Percentiles rank a stretch among this genome's conserved stretches.
Evolutionary conservation across 2,797 vertebrate genomes (phyloP).

Genomic region (Syncerus caffer): DNA sequence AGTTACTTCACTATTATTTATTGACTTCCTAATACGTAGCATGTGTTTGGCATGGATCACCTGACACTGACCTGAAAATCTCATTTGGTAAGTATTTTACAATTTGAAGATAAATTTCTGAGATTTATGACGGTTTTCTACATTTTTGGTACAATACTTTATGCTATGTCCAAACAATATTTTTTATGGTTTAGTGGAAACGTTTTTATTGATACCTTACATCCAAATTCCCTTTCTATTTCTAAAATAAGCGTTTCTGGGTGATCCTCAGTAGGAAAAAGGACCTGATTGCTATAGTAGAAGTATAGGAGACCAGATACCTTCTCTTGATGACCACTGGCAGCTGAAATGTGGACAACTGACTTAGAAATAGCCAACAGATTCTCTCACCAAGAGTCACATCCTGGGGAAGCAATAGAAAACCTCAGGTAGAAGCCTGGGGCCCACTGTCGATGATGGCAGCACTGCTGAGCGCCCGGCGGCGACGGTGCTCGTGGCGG

Average conservation of each 20-base stretch:
- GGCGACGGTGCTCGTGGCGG: fast-evolving
- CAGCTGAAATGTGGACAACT: background rate
- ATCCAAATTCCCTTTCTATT: background rate
- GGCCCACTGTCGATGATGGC: background rate
- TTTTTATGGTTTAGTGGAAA: background rate
- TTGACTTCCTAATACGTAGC: background rate
- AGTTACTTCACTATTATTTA: background rate
- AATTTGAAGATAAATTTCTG: background rate
- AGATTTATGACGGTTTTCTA: background rate
- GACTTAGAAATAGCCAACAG: background rate
- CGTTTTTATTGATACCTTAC: background rate
- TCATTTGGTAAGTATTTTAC: background rate
- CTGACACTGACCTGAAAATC: background rate
- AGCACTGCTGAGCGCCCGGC: background rate
- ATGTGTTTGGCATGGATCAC: background rate
- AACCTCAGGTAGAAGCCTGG: background rate
- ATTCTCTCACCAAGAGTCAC: background rate
- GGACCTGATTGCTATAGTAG: background rate
- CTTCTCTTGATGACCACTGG: background rate
- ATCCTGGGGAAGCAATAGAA: background rate
- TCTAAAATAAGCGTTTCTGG: background rate
- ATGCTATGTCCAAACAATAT: background rate
- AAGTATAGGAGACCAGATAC: background rate
- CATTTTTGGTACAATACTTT: background rate
- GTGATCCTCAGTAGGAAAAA: background rate